These are phyloP conservation scores for Chaetophractus vellerosus DNA, from an alignment of 2,797 vertebrate genomes.

Conservation along the genomic window DNA sequence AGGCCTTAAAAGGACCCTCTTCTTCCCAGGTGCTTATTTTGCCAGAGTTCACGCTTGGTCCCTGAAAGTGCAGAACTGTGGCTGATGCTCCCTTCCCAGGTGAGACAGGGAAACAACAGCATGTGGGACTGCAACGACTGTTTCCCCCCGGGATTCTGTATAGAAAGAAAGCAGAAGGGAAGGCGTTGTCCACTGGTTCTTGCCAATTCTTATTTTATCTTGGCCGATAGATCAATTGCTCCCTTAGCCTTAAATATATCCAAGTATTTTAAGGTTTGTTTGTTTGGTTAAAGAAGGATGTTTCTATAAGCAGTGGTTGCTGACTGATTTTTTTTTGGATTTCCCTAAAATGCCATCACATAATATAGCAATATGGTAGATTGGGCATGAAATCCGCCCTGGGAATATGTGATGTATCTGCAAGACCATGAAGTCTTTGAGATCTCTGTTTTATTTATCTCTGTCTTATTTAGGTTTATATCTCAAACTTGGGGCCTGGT, in stretches of 20 bases:
- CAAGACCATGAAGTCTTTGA: background rate
- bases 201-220: background rate
- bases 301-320: background rate
- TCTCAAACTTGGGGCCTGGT: background rate
- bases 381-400: background rate
- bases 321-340: background rate
- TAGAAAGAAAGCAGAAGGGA: background rate
- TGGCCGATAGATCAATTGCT: background rate
- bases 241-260: background rate
- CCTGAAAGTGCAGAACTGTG: background rate
- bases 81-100: background rate
- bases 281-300: background rate
- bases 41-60: background rate
- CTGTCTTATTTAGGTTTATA: background rate
- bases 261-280: background rate
- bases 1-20: background rate
- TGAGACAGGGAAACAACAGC: background rate
- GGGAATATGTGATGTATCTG: background rate
- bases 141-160: background rate
- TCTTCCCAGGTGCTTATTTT: background rate
- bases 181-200: background rate
- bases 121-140: background rate
- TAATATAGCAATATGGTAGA: background rate
- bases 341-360: background rate
- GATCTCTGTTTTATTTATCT: too few relatives aligned